These are phyloP conservation scores for Mirza zaza DNA, from an alignment of 2,113 vertebrate species.

Conservation along the genomic window DNA sequence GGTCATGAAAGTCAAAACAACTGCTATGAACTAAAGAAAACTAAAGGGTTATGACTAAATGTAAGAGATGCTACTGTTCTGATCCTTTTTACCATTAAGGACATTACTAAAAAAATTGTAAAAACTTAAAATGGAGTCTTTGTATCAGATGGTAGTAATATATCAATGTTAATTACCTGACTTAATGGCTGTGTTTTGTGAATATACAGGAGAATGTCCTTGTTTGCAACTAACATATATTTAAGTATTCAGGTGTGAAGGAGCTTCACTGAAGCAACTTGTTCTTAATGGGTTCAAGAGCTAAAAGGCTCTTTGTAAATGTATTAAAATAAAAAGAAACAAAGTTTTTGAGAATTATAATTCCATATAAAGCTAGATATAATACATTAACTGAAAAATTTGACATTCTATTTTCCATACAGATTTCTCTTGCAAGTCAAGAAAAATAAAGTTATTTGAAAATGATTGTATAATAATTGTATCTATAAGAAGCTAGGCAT, in stretches of 20 bases:
- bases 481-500: background rate
- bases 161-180: background rate
- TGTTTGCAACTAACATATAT: background rate
- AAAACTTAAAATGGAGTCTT: background rate
- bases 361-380: background rate
- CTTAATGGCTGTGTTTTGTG: background rate
- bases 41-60: background rate
- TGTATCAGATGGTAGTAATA: background rate
- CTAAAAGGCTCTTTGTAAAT: background rate
- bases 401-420: background rate
- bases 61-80: background rate
- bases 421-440: background rate
- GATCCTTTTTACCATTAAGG: background rate
- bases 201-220: background rate
- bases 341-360: background rate
- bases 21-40: background rate
- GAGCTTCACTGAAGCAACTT: accelerated
- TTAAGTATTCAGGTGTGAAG: background rate
- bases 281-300: background rate
- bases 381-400: background rate
- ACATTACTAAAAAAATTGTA: background rate
- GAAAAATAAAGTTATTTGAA: background rate
- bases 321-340: background rate
- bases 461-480: slow-evolving; percentile 3
- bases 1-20: background rate